phyloP scores from a whole-genome alignment of 2,113 vertebrate species.

The Ptyas mucosa region DNA sequence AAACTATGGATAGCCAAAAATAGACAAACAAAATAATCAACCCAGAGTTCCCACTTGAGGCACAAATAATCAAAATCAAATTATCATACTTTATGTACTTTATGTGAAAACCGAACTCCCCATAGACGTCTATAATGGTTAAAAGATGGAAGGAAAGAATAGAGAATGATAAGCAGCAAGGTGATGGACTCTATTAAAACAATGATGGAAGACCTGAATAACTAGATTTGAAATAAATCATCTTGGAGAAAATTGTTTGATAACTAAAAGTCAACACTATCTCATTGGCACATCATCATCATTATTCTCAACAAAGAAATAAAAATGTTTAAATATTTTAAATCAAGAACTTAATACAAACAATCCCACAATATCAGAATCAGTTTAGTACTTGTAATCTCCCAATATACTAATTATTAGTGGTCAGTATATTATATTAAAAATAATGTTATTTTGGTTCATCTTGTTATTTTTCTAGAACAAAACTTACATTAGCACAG shows the following conservation, averaged over 20 bases:
- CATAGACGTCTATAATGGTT: background rate
- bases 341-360: background rate
- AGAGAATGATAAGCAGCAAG: background rate
- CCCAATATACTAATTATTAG: slow-evolving; percentile 17
- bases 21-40: background rate
- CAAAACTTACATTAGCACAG: slow-evolving; percentile 95
- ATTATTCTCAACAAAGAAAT: background rate
- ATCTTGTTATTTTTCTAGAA: background rate
- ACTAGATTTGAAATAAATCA: background rate
- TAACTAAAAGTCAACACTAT: background rate
- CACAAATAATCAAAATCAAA: background rate
- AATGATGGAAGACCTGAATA: background rate
- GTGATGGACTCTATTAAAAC: background rate
- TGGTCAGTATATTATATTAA: slow-evolving; percentile 5
- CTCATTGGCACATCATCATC: background rate
- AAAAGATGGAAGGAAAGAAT: background rate
- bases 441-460: background rate
- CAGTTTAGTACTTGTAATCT: background rate
- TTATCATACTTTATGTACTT: background rate
- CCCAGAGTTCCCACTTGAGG: background rate
- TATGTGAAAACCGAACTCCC: background rate
- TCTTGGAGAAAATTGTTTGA: background rate
- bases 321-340: background rate
- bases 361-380: background rate
- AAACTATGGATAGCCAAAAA: background rate